Evolutionary conservation across 35 echinoderm and acorn worm species (phyloP).

Genomic region (Hemicentrotus pulcherrimus): DNA sequence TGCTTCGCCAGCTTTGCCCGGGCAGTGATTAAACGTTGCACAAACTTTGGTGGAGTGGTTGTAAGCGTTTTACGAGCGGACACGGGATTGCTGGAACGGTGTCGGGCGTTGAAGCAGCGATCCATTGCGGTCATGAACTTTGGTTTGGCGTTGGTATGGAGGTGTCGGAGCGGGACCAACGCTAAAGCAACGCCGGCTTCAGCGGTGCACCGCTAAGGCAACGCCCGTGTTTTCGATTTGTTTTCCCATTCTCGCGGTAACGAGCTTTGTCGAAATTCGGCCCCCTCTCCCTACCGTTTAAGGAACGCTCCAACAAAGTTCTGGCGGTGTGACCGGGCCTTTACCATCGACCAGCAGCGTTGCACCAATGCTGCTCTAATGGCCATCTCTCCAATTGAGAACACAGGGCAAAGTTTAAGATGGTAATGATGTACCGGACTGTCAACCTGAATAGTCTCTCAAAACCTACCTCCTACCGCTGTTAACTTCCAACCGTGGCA

Average conservation of each 20-base stretch:
- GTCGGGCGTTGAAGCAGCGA: slow-evolving; percentile 44
- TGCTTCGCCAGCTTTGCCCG: slow-evolving; percentile 31
- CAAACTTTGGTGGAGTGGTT: slow-evolving; percentile 33
- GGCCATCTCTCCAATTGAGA: no score
- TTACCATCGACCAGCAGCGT: no score
- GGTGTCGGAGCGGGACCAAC: slow-evolving; percentile 33
- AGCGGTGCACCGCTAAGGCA: slow-evolving; percentile 19
- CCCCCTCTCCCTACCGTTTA: slow-evolving; percentile 22
- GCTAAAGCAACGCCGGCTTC: slow-evolving; percentile 40
- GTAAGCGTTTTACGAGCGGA: slow-evolving; percentile 41
- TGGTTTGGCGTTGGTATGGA: slow-evolving; percentile 45
- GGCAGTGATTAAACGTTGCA: slow-evolving; percentile 38
- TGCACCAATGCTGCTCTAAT: no score
- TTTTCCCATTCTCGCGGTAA: slow-evolving; percentile 5
- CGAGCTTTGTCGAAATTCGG: slow-evolving; percentile 31
- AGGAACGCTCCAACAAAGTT: slow-evolving; percentile 42
- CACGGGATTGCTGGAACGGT: slow-evolving; percentile 25
- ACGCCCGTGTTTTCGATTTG: slow-evolving; percentile 28
- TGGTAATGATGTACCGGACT: no score
- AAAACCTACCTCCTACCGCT: no score
- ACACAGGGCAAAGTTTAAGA: no score
- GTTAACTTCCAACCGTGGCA: no score
- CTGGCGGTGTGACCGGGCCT: slow-evolving; percentile 12
- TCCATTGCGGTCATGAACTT: slow-evolving; percentile 38
- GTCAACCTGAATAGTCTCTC: no score